Percentiles rank a stretch among this genome's conserved stretches.
These are phyloP conservation scores for Nerophis ophidion DNA, from an alignment of 2,113 vertebrate species.

Conservation along the genomic window DNA sequence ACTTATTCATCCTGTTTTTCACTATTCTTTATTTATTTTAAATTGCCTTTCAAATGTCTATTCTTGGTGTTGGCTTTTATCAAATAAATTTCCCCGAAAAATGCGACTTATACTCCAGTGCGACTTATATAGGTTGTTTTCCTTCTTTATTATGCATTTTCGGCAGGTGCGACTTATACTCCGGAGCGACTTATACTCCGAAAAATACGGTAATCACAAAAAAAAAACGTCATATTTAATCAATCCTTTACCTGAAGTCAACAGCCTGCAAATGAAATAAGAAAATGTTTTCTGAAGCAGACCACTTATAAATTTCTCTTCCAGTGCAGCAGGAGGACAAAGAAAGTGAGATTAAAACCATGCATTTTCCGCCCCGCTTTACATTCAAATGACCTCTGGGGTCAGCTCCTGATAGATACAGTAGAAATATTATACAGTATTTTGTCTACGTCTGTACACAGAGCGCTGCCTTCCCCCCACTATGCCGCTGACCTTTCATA, in stretches of 20 bases:
- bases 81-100: no score
- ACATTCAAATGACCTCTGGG: slow-evolving; percentile 63
- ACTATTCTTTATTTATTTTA: no score
- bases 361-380: slow-evolving; percentile 15
- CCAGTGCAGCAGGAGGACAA: slow-evolving; percentile 25
- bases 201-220: no score
- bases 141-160: no score
- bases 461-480: slow-evolving; percentile 36
- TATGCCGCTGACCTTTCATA: slow-evolving; percentile 69
- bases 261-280: slow-evolving; percentile 11
- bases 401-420: slow-evolving; percentile 46
- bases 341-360: slow-evolving; percentile 14
- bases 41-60: no score
- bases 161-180: no score
- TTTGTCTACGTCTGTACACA: slow-evolving; percentile 44
- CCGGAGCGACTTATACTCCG: no score
- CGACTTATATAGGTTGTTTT: no score
- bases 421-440: slow-evolving; percentile 32
- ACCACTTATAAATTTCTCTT: not conserved
- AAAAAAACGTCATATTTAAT: no score
- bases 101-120: no score
- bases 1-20: no score
- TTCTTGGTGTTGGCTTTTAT: no score
- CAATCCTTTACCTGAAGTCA: not conserved
- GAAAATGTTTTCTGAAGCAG: slow-evolving; percentile 25